Evolutionary conservation across 2,888 invertebrate genomes (phyloP).

Genomic region (Ptychoptera albimana): DNA sequence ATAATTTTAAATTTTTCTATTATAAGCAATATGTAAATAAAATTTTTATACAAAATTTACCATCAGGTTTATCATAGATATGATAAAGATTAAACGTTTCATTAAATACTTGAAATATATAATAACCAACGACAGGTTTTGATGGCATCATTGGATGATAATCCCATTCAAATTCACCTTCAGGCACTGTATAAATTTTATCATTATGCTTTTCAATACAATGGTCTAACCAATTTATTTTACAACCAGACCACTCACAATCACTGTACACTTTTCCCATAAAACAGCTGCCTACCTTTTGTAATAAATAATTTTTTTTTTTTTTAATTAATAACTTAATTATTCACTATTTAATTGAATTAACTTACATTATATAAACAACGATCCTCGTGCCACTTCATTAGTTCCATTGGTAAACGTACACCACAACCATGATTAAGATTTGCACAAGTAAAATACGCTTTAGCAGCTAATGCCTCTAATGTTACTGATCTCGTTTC

Average conservation of each 20-base stretch:
- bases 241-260: constrained; percentile 41
- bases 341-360: not conserved
- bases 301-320: not conserved
- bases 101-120: constrained; percentile 23
- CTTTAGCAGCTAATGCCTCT: constrained; percentile 41
- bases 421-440: constrained; percentile 35
- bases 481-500: constrained; percentile 36
- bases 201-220: constrained; percentile 36
- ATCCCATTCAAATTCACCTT: constrained; percentile 19
- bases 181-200: constrained; percentile 25
- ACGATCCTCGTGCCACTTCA: constrained; percentile 35
- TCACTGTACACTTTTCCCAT: constrained; percentile 33
- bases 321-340: not conserved
- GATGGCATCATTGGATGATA: constrained; percentile 7
- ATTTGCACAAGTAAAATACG: constrained; percentile 41
- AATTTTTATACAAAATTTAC: too few relatives aligned
- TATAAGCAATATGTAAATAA: too few relatives aligned
- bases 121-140: constrained; percentile 25
- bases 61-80: constrained; percentile 19
- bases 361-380: constrained; percentile 17
- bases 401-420: constrained; percentile 34
- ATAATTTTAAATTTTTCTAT: too few relatives aligned
- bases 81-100: constrained; percentile 30
- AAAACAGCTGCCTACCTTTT: constrained; percentile 16
- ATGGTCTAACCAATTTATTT: constrained; percentile 45